phyloP scores from a whole-genome alignment of 1,140 invertebrate species.

The Drosophila serrata region DNA sequence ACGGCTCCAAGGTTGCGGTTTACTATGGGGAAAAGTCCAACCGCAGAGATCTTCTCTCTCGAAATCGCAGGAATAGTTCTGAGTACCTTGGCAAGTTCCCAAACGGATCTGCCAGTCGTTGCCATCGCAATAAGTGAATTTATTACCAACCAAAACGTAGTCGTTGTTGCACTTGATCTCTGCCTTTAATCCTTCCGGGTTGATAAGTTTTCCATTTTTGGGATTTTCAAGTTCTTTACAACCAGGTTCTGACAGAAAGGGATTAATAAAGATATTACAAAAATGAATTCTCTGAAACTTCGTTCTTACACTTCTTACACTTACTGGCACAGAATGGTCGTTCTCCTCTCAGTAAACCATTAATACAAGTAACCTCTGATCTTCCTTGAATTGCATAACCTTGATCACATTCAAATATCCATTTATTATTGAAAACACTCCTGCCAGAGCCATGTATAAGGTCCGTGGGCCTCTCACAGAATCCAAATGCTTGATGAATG shows the following conservation, averaged over 20 bases:
- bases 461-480: not conserved
- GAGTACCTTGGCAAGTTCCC: slow-evolving; percentile 56
- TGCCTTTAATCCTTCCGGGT: not conserved
- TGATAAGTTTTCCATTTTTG: not conserved
- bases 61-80: slow-evolving; percentile 63
- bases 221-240: not conserved
- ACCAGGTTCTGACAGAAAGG: not conserved
- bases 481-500: not conserved
- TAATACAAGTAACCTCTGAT: not conserved
- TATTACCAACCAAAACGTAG: slow-evolving; percentile 51
- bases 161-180: not conserved
- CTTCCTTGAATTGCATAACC: slow-evolving; percentile 1
- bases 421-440: not conserved
- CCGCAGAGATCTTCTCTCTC: slow-evolving; percentile 68
- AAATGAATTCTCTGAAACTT: no score
- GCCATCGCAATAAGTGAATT: slow-evolving; percentile 65
- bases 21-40: slow-evolving; percentile 27
- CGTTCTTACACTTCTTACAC: not conserved
- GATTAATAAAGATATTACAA: not conserved
- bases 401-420: slow-evolving; percentile 3
- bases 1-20: slow-evolving; percentile 50
- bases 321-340: slow-evolving; percentile 7
- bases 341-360: slow-evolving; percentile 7
- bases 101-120: slow-evolving; percentile 63
- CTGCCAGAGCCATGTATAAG: not conserved